Percentiles rank a stretch among this genome's conserved stretches.
These are phyloP conservation scores for Gonatopus flavifemur DNA, from an alignment of 1,140 invertebrate species.

Conservation along the genomic window DNA sequence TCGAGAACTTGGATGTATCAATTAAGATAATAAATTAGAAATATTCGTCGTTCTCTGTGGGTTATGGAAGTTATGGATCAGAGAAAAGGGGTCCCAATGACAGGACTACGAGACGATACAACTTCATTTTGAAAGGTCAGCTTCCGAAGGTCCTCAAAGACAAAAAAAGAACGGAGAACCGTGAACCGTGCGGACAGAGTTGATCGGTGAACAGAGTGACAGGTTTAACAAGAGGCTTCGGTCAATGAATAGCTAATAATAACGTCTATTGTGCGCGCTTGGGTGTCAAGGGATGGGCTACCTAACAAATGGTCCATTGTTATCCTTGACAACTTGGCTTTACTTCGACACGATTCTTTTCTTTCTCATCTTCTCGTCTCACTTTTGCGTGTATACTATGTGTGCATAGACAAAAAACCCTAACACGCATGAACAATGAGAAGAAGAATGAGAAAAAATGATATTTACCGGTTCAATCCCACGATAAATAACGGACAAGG, in stretches of 20 bases:
- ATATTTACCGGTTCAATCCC: no score
- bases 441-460: no score
- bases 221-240: slow-evolving; percentile 26
- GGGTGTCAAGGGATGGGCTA: slow-evolving; percentile 29
- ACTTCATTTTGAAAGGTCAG: slow-evolving; percentile 23
- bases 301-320: slow-evolving; percentile 51
- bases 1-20: no score
- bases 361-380: slow-evolving; percentile 10
- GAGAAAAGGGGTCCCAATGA: no score
- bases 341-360: slow-evolving; percentile 11
- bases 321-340: slow-evolving; percentile 22
- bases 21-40: no score
- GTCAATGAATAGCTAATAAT: slow-evolving; percentile 47
- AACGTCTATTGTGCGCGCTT: slow-evolving; percentile 42
- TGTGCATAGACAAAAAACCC: no score
- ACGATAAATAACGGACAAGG: no score
- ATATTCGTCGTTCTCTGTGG: no score
- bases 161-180: neutral
- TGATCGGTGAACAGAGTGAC: slow-evolving; percentile 22
- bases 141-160: neutral
- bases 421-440: no score
- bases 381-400: neutral
- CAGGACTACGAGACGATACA: slow-evolving; percentile 15
- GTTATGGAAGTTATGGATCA: no score
- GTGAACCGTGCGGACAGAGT: slow-evolving; percentile 5